Evolutionary conservation across 2,888 invertebrate species (phyloP).

Genomic region (Trachelus stipa): DNA sequence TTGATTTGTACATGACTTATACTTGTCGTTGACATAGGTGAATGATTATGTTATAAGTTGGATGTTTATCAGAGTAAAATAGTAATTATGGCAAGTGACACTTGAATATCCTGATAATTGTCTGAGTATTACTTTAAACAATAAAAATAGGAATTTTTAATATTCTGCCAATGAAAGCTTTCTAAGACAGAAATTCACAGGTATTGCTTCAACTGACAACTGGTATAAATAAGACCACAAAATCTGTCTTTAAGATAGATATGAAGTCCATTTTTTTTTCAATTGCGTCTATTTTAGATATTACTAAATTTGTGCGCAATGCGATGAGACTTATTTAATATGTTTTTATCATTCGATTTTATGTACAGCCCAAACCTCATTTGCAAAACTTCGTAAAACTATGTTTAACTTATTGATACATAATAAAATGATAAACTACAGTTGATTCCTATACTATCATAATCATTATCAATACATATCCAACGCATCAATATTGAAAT

Average conservation of each 20-base stretch:
- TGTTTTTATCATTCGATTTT: background rate
- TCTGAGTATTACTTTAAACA: background rate
- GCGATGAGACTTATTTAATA: background rate
- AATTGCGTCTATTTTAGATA: background rate
- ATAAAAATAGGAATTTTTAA: background rate
- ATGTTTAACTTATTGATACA: background rate
- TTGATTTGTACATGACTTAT: background rate
- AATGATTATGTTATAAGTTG: background rate
- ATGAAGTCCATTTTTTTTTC: background rate
- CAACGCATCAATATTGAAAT: background rate
- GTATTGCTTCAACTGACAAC: background rate
- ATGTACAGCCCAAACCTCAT: background rate
- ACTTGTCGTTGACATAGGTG: background rate
- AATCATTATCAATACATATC: background rate
- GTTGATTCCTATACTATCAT: background rate
- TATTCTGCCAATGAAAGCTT: background rate
- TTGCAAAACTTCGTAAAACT: background rate
- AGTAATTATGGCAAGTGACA: background rate
- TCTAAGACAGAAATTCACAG: background rate
- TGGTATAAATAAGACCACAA: background rate
- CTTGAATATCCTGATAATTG: background rate
- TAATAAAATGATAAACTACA: background rate
- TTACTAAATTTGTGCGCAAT: background rate
- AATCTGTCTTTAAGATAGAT: background rate
- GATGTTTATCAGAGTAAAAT: background rate